Percentiles rank a stretch among this genome's conserved stretches.
Evolutionary conservation across 2,888 invertebrate genomes (phyloP).

Genomic region (Nycteola revayana): DNA sequence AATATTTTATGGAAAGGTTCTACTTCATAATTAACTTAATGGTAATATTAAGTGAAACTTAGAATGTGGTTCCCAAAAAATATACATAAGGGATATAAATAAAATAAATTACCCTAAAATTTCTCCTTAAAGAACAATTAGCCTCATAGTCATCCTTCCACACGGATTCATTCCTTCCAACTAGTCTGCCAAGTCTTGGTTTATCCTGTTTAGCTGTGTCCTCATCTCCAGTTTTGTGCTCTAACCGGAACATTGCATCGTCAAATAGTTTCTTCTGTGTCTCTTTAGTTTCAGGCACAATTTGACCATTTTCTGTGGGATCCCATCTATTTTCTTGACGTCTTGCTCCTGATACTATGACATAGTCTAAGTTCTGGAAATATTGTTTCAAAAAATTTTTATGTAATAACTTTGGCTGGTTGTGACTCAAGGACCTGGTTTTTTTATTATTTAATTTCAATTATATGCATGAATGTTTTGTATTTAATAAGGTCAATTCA

Average conservation of each 20-base stretch:
- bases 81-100: too few species aligned
- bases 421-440: too few species aligned
- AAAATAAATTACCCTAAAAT: conserved; percentile 95
- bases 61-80: too few species aligned
- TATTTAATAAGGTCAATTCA: too few species aligned
- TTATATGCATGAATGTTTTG: too few species aligned
- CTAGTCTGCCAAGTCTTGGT: conserved; percentile 88
- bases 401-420: too few species aligned
- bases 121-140: conserved; percentile 91
- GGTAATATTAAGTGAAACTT: too few species aligned
- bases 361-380: conserved; percentile 96
- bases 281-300: conserved; percentile 95
- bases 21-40: too few species aligned
- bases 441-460: too few species aligned
- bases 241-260: conserved; percentile 98
- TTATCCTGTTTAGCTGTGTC: conserved; percentile 86
- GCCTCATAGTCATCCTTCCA: conserved; percentile 97
- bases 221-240: conserved; percentile 93
- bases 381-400: too few species aligned
- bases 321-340: conserved; percentile 99
- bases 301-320: conserved; percentile 96
- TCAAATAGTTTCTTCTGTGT: conserved; percentile 93
- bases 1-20: too few species aligned
- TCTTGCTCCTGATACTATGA: conserved; percentile 96
- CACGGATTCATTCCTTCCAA: conserved; percentile 88